Evolutionary conservation across 2,797 vertebrate species (phyloP).

Genomic region (Gallirallus australis): DNA sequence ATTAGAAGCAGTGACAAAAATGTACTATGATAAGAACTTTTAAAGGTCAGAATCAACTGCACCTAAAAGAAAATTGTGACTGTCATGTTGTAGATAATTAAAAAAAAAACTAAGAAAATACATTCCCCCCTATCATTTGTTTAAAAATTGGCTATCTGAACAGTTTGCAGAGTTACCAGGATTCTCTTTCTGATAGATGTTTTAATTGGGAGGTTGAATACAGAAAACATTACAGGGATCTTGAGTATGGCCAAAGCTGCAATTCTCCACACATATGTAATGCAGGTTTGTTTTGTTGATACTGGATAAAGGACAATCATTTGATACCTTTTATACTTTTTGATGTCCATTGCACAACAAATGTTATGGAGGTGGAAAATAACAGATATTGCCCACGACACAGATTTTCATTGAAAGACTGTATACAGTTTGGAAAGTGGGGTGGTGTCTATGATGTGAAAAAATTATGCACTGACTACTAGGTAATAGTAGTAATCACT

Average conservation of each 20-base stretch:
- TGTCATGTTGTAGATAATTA: background rate
- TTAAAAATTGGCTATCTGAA: background rate
- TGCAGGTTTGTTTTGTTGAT: background rate
- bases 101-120: background rate
- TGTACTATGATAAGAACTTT: background rate
- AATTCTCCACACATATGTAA: background rate
- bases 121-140: background rate
- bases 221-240: background rate
- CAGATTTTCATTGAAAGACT: background rate
- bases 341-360: background rate
- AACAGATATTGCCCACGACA: background rate
- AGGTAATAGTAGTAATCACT: background rate
- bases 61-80: background rate
- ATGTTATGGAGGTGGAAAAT: background rate
- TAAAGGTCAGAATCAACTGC: background rate
- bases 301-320: background rate
- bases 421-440: background rate
- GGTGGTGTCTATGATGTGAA: background rate
- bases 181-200: background rate
- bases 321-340: background rate
- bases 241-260: background rate
- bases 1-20: conserved; percentile 23
- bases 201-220: background rate
- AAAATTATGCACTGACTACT: background rate
- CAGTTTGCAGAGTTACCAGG: background rate